Base-by-base conservation (phyloP, 2,797 vertebrate species). In the Takifugu rubripes region DNA sequence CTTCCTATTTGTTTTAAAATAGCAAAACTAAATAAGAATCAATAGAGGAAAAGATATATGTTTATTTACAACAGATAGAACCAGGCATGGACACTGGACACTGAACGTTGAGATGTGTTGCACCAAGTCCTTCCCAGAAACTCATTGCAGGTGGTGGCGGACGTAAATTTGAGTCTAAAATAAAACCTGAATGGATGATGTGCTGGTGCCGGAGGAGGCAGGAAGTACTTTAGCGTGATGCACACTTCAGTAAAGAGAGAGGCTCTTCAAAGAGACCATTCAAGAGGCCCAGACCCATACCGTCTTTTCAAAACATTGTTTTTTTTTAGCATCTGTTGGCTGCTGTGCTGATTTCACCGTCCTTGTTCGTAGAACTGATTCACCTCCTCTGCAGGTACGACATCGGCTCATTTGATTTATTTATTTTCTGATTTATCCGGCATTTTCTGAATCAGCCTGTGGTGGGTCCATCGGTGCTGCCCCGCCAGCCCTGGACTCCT, bases 141-240 rank as follows among this genome's bases (percentile, higher is more conserved):
- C 17, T n/a, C 27, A 53, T 58, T 64, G 31, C 21, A 45, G 33
- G 49, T 59, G 29, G n/a, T 49, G 47, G 56, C 52, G 68, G 52
- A 53, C 56, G 55, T 45, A 49, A 48, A 61, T 56, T 25, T 59
- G 12, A 31, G 54, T 56, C 36, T 56, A 26, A 72, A 78, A 63
- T 57, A 56, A 71, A 70, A 72, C 40, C 52, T 73, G 44, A 70
- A 68, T 51, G 53, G 49, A 59, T 49, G 50, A 57, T 68, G 52
- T 53, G 54, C n/a, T 27, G 21, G 2, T 5, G 64, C 59, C 62
- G 56, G 48, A 71, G 74, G 52, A 75, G 14, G 33, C 44, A 66
- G 25, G n/a, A 51, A 64, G 42, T 31, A 33, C 26, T 61, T 44
- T 42, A 69, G 52, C 7, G 21, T 49, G 43, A 63, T 33, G 40